phyloP scores from a whole-genome alignment of 2,113 vertebrate genomes.

The Brachionichthys hirsutus region DNA sequence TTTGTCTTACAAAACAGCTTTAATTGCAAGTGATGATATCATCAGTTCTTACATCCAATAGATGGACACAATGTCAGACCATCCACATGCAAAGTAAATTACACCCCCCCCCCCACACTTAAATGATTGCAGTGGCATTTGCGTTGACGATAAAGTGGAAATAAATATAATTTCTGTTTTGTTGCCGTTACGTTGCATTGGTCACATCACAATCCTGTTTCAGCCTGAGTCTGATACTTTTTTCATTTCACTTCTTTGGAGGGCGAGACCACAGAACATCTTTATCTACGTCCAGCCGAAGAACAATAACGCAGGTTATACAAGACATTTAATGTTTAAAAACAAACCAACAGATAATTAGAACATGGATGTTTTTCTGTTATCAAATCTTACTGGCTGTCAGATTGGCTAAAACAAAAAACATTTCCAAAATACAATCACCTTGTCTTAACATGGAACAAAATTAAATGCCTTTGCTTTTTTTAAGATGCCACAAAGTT shows the following conservation, averaged over 20 bases:
- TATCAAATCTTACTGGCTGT: slow-evolving; percentile 24
- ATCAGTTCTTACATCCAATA: slow-evolving; percentile 67
- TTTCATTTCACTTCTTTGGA: slow-evolving; percentile 29
- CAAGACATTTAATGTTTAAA: slow-evolving; percentile 41
- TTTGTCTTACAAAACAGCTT: slow-evolving; percentile 65
- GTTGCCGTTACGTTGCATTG: slow-evolving; percentile 27
- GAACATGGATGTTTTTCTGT: slow-evolving; percentile 3
- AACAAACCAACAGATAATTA: slow-evolving; percentile 26
- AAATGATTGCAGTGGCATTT: slow-evolving; percentile 39
- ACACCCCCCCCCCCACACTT: slow-evolving; percentile 59
- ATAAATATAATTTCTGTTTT: slow-evolving; percentile 62
- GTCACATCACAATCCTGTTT: slow-evolving; percentile 45
- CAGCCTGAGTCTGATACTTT: not conserved
- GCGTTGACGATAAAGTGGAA: slow-evolving; percentile 58
- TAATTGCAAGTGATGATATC: slow-evolving; percentile 73
- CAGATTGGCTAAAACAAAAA: slow-evolving; percentile 30
- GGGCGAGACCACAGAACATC: slow-evolving; percentile 26
- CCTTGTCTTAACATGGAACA: slow-evolving; percentile 55
- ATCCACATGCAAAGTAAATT: slow-evolving; percentile 70
- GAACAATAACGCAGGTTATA: slow-evolving; percentile 22
- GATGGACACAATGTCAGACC: slow-evolving; percentile 56
- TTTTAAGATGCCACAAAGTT: slow-evolving; percentile 41
- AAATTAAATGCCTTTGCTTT: slow-evolving; percentile 26
- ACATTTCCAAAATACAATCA: slow-evolving; percentile 64
- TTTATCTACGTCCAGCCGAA: slow-evolving; percentile 26